Percentiles rank a stretch among this genome's conserved stretches.
Evolutionary conservation across 2,113 vertebrate genomes (phyloP).

Genomic region (Charadrius vociferus): DNA sequence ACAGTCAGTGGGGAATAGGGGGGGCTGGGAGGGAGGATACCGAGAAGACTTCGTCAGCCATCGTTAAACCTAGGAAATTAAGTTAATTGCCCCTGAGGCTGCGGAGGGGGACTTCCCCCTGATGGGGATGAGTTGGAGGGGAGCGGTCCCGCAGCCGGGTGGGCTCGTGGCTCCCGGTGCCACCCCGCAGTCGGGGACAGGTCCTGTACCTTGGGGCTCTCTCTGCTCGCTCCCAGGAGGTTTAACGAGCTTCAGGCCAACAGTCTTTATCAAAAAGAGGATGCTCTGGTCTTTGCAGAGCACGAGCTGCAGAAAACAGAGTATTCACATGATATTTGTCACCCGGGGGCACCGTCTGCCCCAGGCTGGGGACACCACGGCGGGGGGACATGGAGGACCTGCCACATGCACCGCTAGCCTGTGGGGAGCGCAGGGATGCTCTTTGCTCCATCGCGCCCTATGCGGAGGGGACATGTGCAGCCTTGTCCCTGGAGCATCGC

Average conservation of each 20-base stretch:
- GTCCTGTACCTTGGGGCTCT: background rate
- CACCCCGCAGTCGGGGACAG: rapidly evolving
- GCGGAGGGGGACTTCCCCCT: rapidly evolving
- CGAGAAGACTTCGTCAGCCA: background rate
- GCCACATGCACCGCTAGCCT: background rate
- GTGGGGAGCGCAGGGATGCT: background rate
- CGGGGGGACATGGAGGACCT: no score
- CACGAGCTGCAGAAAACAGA: background rate
- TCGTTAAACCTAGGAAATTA: background rate
- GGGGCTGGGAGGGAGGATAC: background rate
- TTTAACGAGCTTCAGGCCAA: background rate
- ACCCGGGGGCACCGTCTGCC: rapidly evolving
- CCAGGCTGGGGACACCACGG: background rate
- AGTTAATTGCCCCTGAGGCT: background rate
- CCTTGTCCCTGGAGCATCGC: background rate
- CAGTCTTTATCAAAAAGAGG: background rate
- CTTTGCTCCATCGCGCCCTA: background rate
- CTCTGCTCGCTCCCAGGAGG: rapidly evolving
- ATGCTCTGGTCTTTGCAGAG: background rate
- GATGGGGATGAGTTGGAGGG: background rate
- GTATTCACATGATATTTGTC: background rate
- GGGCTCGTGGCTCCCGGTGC: background rate
- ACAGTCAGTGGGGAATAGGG: rapidly evolving
- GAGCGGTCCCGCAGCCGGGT: background rate
- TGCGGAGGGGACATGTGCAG: rapidly evolving